Evolutionary conservation across 1,140 invertebrate species (phyloP).

Genomic region (Berghia stephanieae): DNA sequence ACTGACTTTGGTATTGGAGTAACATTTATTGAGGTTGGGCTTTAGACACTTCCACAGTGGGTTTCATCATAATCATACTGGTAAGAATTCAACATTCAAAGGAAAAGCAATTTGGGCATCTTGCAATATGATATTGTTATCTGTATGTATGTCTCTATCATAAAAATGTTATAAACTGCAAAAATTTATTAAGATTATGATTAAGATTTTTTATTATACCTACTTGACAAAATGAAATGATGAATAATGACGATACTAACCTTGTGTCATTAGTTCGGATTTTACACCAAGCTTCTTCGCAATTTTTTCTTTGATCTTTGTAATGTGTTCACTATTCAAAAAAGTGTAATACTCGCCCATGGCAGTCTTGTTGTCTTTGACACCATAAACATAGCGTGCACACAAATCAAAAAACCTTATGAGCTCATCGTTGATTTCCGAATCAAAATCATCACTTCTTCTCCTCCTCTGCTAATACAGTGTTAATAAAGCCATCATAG

Average conservation of each 20-base stretch:
- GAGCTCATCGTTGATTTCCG: constrained; percentile 46
- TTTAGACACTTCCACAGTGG: too few species aligned
- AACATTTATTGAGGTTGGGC: too few species aligned
- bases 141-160: not conserved
- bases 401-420: constrained; percentile 59
- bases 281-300: constrained; percentile 73
- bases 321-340: constrained; percentile 72
- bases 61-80: too few species aligned
- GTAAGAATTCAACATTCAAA: too few species aligned
- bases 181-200: not conserved
- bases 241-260: too few species aligned
- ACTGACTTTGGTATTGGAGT: too few species aligned
- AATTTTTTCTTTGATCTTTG: constrained; percentile 72
- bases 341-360: constrained; percentile 74
- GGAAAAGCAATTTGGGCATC: too few species aligned
- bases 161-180: not conserved
- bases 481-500: constrained; percentile 45
- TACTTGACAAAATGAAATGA: too few species aligned
- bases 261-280: constrained; percentile 49
- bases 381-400: constrained; percentile 67
- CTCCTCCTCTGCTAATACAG: constrained; percentile 28
- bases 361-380: constrained; percentile 79
- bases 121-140: too few species aligned
- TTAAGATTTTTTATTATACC: too few species aligned
- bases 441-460: constrained; percentile 39